phyloP scores from a whole-genome alignment of 2,113 vertebrate genomes.

The Neolamprologus sp. region DNA sequence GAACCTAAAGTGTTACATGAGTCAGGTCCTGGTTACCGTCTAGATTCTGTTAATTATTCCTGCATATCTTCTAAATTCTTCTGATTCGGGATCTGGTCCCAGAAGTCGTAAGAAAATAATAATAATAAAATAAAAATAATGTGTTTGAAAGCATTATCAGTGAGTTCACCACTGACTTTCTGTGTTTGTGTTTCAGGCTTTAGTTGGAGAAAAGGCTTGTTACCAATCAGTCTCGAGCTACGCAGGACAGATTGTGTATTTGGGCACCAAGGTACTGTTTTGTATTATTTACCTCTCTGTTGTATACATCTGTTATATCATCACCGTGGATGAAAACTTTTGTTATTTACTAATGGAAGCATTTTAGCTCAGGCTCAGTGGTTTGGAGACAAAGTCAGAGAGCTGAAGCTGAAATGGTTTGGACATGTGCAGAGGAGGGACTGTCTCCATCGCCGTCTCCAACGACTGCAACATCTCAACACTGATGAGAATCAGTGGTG shows the following conservation, averaged over 20 bases:
- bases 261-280: slow-evolving; percentile 89
- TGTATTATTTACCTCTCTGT: neutral
- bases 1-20: neutral
- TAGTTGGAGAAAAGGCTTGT: slow-evolving; percentile 96
- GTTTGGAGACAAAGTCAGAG: neutral
- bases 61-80: neutral
- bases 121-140: neutral
- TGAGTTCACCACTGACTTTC: neutral
- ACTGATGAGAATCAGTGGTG: neutral
- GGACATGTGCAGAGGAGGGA: neutral
- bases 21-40: rapidly evolving
- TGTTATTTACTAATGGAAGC: neutral
- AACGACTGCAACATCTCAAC: neutral
- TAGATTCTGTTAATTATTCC: rapidly evolving
- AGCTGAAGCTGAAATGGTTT: neutral
- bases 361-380: neutral
- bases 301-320: neutral
- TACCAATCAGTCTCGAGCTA: slow-evolving; percentile 93
- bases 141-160: neutral
- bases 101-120: neutral
- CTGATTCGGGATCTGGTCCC: neutral
- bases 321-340: neutral
- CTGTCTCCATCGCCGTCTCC: neutral
- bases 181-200: slow-evolving; percentile 69
- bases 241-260: slow-evolving; percentile 87